Evolutionary conservation across 2,797 vertebrate genomes (phyloP).

Genomic region (Mus caroli): DNA sequence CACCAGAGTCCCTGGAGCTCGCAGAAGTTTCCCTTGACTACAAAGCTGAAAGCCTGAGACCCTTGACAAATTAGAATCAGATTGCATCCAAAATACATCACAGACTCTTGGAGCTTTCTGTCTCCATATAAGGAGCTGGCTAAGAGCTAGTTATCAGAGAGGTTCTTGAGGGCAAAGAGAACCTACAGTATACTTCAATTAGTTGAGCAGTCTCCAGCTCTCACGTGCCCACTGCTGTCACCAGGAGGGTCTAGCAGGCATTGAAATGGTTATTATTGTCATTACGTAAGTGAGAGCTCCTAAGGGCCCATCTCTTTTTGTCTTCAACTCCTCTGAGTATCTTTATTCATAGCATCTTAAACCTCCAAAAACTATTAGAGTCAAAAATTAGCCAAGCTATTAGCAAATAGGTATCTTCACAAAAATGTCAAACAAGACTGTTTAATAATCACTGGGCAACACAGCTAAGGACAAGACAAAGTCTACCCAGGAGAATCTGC

Average conservation of each 20-base stretch:
- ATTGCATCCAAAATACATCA: constrained; percentile 79
- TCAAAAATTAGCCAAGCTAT: constrained; percentile 37
- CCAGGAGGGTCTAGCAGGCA: neutral
- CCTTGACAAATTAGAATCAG: constrained; percentile 75
- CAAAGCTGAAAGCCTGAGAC: constrained; percentile 52
- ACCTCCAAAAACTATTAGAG: constrained; percentile 46
- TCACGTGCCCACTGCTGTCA: constrained; percentile 66
- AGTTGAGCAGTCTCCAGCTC: constrained; percentile 45
- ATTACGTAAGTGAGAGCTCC: neutral
- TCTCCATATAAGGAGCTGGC: constrained; percentile 80
- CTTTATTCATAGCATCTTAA: constrained; percentile 30
- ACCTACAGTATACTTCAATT: constrained; percentile 63
- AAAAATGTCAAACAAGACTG: constrained; percentile 8
- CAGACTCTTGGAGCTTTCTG: constrained; percentile 49
- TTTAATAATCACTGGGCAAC: neutral
- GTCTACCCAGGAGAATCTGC: neutral
- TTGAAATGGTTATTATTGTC: neutral
- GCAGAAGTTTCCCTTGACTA: neutral
- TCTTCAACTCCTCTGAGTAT: neutral
- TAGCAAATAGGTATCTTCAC: constrained; percentile 50
- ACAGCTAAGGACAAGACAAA: constrained; percentile 1
- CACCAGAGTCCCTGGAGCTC: constrained; percentile 39
- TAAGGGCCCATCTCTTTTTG: neutral
- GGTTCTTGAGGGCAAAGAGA: constrained; percentile 75
- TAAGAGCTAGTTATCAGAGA: constrained; percentile 78